Percentiles rank a stretch among this genome's conserved stretches.
Conservation (phyloP, 2,888 invertebrate species). For the Torymus aiolomorphi region DNA sequence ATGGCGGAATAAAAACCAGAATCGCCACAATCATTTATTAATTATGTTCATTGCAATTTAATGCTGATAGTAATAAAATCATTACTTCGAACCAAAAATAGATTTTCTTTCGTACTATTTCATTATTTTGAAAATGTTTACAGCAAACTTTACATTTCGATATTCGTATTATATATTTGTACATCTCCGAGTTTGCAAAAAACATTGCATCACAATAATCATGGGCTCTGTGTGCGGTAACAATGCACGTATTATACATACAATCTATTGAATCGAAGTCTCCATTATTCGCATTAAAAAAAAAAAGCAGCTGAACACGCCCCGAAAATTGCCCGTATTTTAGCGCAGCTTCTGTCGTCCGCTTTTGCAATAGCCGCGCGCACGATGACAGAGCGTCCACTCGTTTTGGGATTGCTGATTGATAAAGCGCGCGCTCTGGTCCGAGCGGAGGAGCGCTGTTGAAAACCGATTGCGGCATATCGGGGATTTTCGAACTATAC, state of each 20-base stretch:
- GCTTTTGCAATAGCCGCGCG: conserved; percentile 7
- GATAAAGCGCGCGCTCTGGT: background rate
- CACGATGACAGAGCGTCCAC: too few relatives aligned
- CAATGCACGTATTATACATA: background rate
- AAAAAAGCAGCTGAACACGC: background rate
- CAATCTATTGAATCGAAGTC: background rate
- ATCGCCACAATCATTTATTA: too few relatives aligned
- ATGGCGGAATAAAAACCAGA: too few relatives aligned
- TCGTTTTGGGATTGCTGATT: conserved; percentile 26
- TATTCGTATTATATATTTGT: background rate
- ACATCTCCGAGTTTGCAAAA: background rate
- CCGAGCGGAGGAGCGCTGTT: background rate
- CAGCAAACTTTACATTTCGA: too few relatives aligned
- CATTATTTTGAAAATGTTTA: too few relatives aligned
- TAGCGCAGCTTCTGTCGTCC: conserved; percentile 23
- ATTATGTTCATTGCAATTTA: too few relatives aligned
- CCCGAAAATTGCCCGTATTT: conserved; percentile 16
- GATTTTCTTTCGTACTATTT: too few relatives aligned
- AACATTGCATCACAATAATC: conserved; percentile 1
- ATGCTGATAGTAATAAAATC: too few relatives aligned
- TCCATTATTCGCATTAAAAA: too few relatives aligned
- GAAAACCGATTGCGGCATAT: conserved; percentile 36
- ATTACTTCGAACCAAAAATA: too few relatives aligned
- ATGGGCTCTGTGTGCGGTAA: background rate
- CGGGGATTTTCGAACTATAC: conserved; percentile 13